Evolutionary conservation across 2,797 vertebrate genomes (phyloP), one percentile per base, ranked within the genome.

Genomic region (Enoplosus armatus): DNA sequence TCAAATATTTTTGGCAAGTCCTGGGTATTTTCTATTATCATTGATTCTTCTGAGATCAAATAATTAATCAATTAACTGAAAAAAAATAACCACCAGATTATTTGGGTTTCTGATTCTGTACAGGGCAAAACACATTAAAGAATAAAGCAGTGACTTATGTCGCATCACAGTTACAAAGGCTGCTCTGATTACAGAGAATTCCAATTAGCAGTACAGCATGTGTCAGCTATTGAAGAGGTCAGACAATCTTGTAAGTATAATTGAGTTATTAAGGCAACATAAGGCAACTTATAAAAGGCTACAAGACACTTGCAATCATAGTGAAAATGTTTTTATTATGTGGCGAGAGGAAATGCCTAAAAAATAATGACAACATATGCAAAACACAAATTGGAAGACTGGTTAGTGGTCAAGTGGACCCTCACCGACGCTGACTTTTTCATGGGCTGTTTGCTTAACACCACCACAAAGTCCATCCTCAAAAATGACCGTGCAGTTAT

Each of bases 171-270:
- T 18, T 14, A 37, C 6, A 62, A 31, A 56, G 31, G 33, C 54
- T 26, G 10, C 48, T 55, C 11, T 58, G 14, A 69, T 45, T 8
- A 31, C 33, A 60, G 39, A 72, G 22, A 45, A 63, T 15, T 67
- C 26, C 29, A 75, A 64, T 61, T 75, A 77, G 61, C n/a, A 26
- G 31, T 14, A 43, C 22, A 64, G 37, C 53, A 6, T 41, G 45
- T 12, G 12, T 35, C 60, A 41, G 51, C 22, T 24, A 29, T 5
- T 39, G 14, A 64, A 35, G 48, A 69, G 43, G 48, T 47, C 7
- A 1, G 6, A 58, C 20, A 22, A 39, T 60, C 35, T 31, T 35
- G 24, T 33, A 12, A 50, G 22, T 54, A 63, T 63, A 59, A 84
- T 59, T 22, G 10, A 45, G 5, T 24, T 24, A 67, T 33, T 33